Evolutionary conservation across 2,888 invertebrate species (phyloP).

Genomic region (Macaria liturata): DNA sequence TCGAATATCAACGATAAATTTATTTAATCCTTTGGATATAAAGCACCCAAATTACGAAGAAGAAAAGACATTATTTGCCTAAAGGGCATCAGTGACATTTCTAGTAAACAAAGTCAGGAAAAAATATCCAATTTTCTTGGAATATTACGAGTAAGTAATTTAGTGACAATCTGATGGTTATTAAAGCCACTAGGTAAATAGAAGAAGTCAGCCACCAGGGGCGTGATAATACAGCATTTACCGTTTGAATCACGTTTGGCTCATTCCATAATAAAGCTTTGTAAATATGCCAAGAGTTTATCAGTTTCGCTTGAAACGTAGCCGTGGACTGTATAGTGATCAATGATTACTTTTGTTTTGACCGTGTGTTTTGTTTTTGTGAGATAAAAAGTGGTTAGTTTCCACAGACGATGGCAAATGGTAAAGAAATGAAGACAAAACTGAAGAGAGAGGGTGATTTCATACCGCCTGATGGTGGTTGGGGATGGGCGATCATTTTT

Average conservation of each 20-base stretch:
- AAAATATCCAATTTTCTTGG: not conserved
- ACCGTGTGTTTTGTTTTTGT: conserved; percentile 2
- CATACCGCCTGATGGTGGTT: conserved; percentile 89
- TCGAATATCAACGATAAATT: too few species aligned
- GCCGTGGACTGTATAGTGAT: conserved; percentile 36
- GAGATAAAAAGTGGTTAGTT: not conserved
- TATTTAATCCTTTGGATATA: too few species aligned
- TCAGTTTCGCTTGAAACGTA: conserved; percentile 48
- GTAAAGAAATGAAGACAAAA: conserved; percentile 53
- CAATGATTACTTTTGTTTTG: not conserved
- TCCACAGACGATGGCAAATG: conserved; percentile 52
- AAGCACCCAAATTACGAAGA: too few species aligned
- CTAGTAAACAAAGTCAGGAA: not conserved
- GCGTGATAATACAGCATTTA: conserved; percentile 4
- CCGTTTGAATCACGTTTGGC: conserved; percentile 17
- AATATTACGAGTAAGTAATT: not conserved
- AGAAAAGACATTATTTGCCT: too few species aligned
- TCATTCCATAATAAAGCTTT: conserved; percentile 27
- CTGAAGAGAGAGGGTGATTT: conserved; percentile 81
- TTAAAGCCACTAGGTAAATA: not conserved
- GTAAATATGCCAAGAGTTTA: conserved; percentile 39
- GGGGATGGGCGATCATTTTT: conserved; percentile 89
- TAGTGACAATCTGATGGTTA: not conserved
- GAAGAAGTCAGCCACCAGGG: conserved; percentile 1
- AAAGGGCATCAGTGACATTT: not conserved